These are phyloP conservation scores for Noturus placidus DNA, from an alignment of 2,113 vertebrate genomes.

Conservation along the genomic window DNA sequence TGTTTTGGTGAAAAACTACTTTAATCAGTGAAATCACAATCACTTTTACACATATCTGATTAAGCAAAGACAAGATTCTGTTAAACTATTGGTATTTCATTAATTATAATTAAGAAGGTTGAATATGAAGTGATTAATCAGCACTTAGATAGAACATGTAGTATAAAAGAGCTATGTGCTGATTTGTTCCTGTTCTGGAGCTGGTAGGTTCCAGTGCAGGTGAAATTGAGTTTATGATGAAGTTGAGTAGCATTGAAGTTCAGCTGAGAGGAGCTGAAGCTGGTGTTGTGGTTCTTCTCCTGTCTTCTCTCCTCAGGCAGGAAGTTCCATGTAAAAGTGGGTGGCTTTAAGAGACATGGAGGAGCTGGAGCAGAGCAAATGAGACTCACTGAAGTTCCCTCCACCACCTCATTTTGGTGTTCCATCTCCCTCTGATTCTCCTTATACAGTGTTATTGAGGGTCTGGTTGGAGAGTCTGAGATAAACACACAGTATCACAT, in stretches of 20 bases:
- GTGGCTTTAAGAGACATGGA: slow-evolving; percentile 19
- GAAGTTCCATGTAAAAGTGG: slow-evolving; percentile 32
- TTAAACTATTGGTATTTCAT: too few relatives aligned
- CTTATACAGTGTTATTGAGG: slow-evolving; percentile 13
- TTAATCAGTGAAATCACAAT: too few relatives aligned
- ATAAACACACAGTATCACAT: slow-evolving; percentile 17
- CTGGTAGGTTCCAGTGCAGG: slow-evolving; percentile 29
- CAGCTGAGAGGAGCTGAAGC: too few relatives aligned
- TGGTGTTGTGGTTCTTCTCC: too few relatives aligned
- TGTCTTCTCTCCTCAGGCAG: too few relatives aligned
- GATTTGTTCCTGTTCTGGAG: background rate
- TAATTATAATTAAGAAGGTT: too few relatives aligned
- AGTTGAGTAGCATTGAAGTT: slow-evolving; percentile 59
- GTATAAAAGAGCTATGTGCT: background rate
- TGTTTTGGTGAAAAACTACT: too few relatives aligned
- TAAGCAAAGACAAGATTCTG: too few relatives aligned
- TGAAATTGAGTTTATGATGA: slow-evolving; percentile 59
- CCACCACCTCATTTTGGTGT: slow-evolving; percentile 26
- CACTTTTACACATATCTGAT: too few relatives aligned
- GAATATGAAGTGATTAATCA: background rate
- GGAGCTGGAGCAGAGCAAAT: slow-evolving; percentile 29
- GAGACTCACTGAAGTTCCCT: slow-evolving; percentile 32
- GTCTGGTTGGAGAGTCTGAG: slow-evolving; percentile 24
- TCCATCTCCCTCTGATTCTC: background rate
- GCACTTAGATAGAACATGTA: slow-evolving; percentile 50